These are phyloP conservation scores for Eueremaeus valkanovi DNA, from an alignment of 2,888 invertebrate species.

Conservation along the genomic window DNA sequence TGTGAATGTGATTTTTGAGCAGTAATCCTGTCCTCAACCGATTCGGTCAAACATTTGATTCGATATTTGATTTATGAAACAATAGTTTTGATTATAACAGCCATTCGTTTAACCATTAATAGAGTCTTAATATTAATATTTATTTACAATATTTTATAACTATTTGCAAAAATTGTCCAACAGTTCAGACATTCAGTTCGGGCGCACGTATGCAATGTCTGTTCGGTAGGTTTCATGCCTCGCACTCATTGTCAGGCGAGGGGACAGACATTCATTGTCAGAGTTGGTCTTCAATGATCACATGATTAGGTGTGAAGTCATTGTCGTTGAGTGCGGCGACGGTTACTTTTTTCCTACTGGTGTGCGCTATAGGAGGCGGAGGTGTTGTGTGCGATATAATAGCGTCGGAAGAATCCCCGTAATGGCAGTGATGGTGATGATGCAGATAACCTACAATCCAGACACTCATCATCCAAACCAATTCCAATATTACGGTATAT, in stretches of 20 bases:
- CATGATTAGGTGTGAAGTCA: constrained; percentile 37
- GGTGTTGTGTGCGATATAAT: constrained; percentile 24
- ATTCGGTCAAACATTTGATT: background rate
- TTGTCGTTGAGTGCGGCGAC: constrained; percentile 15
- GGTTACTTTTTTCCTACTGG: constrained; percentile 30
- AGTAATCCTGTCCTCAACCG: background rate
- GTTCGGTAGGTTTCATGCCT: no score
- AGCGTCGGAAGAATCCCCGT: constrained; percentile 40
- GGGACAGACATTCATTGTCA: constrained; percentile 26
- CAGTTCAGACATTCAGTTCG: background rate
- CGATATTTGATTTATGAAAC: background rate
- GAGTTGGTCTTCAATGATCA: constrained; percentile 40
- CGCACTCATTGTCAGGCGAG: background rate
- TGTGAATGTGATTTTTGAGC: background rate
- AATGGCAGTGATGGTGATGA: constrained; percentile 46
- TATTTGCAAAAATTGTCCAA: background rate
- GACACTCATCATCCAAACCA: no score
- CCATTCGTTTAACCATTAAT: background rate
- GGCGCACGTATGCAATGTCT: background rate
- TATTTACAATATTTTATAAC: constrained; percentile 15
- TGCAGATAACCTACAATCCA: constrained; percentile 39
- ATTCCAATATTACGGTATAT: no score
- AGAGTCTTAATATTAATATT: constrained; percentile 4
- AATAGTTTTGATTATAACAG: constrained; percentile 13
- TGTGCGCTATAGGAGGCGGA: constrained; percentile 19